These are phyloP conservation scores for Calycopis cecrops DNA, from an alignment of 1,140 invertebrate genomes.

Conservation along the genomic window DNA sequence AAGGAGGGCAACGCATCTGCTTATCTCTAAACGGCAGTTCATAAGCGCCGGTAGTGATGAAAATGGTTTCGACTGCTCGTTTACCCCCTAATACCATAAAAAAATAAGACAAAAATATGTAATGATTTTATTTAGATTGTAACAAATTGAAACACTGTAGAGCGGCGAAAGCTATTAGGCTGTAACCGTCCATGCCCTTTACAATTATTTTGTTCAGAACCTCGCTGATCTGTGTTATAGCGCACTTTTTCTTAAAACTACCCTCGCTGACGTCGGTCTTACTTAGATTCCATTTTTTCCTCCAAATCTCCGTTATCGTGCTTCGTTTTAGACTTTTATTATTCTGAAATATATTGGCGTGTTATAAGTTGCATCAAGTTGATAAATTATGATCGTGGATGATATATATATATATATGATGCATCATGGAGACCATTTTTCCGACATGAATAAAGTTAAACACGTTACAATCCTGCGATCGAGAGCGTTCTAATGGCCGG, in stretches of 20 bases:
- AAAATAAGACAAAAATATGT: background rate
- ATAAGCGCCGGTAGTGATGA: no score
- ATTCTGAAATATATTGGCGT: background rate
- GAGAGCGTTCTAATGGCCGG: no score
- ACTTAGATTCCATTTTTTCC: constrained; percentile 46
- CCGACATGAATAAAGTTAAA: no score
- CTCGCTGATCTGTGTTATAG: constrained; percentile 33
- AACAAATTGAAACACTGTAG: constrained; percentile 57
- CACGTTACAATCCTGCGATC: no score
- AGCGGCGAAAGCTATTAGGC: constrained; percentile 47
- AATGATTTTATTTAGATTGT: constrained; percentile 17
- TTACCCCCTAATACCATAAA: no score
- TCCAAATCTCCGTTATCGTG: constrained; percentile 41
- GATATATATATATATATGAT: no score
- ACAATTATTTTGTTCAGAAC: constrained; percentile 54
- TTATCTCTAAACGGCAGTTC: no score
- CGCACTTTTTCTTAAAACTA: constrained; percentile 29
- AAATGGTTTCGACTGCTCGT: no score
- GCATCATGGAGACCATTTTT: no score
- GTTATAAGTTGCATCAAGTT: no score
- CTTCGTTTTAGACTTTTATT: constrained; percentile 10
- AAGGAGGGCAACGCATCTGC: no score
- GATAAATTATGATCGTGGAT: no score
- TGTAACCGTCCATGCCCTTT: constrained; percentile 44
- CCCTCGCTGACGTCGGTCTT: constrained; percentile 25